These are phyloP conservation scores for Galaxias olidus DNA, from an alignment of 2,797 vertebrate species.

Conservation along the genomic window DNA sequence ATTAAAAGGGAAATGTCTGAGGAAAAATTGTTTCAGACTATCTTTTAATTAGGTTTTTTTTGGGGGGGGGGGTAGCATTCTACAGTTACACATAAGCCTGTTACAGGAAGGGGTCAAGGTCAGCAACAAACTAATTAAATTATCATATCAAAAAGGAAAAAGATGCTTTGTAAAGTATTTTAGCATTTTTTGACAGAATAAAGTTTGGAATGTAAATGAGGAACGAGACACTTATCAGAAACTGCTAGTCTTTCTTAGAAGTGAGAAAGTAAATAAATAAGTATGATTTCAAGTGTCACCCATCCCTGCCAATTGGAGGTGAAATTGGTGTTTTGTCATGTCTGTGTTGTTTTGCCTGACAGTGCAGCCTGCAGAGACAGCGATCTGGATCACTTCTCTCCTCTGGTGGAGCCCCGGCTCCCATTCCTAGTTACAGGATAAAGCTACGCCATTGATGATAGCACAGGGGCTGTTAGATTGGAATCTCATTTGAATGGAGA, in stretches of 20 bases:
- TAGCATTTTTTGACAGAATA: conserved; percentile 13
- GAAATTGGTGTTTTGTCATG: conserved; percentile 36
- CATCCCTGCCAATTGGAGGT: conserved; percentile 11
- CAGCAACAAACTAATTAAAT: conserved; percentile 64
- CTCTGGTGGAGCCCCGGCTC: too few relatives aligned
- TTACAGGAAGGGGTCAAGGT: conserved; percentile 61
- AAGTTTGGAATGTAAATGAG: conserved; percentile 18
- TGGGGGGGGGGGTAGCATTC: conserved; percentile 42
- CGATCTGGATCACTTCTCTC: conserved; percentile 29
- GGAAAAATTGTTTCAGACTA: conserved; percentile 57
- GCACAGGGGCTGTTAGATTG: conserved; percentile 22
- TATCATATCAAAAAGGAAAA: conserved; percentile 47
- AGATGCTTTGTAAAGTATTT: conserved; percentile 41
- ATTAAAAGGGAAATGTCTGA: conserved; percentile 37
- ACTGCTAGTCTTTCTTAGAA: conserved; percentile 18
- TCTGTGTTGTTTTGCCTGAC: conserved; percentile 31
- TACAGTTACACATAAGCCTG: conserved; percentile 46
- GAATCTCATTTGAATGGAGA: conserved; percentile 38
- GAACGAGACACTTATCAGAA: conserved; percentile 39
- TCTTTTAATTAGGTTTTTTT: conserved; percentile 69
- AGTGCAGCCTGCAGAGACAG: conserved; percentile 27
- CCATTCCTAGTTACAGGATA: too few relatives aligned
- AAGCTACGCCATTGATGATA: too few relatives aligned
- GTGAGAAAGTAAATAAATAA: conserved; percentile 41
- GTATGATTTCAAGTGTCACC: conserved; percentile 31